Evolutionary conservation across 1,140 invertebrate species (phyloP).

Genomic region (Scaptomyza hsui): DNA sequence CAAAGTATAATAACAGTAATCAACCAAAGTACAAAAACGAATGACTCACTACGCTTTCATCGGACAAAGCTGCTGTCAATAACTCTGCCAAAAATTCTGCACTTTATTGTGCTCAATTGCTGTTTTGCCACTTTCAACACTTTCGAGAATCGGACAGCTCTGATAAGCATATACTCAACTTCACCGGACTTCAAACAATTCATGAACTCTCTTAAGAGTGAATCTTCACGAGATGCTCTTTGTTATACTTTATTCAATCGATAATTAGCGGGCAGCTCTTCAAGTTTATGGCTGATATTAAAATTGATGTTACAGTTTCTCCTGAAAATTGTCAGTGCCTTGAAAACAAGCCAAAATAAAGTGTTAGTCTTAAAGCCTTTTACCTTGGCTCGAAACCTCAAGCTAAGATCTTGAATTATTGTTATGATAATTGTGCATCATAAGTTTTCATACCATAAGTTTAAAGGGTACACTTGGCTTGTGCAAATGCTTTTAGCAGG

Average conservation of each 20-base stretch:
- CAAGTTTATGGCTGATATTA: constrained; percentile 76
- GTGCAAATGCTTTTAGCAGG: too few species aligned
- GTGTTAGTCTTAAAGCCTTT: too few species aligned
- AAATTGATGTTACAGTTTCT: constrained; percentile 80
- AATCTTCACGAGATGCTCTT: neutral
- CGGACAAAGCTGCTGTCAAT: constrained; percentile 66
- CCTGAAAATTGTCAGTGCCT: constrained; percentile 46
- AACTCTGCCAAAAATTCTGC: constrained; percentile 64
- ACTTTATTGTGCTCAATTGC: constrained; percentile 53
- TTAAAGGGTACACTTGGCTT: too few species aligned
- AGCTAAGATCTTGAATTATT: constrained; percentile 73
- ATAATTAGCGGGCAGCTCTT: constrained; percentile 61
- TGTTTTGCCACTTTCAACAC: constrained; percentile 38
- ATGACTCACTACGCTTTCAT: constrained; percentile 58
- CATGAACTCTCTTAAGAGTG: constrained; percentile 1
- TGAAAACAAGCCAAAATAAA: constrained; percentile 47
- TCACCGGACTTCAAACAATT: constrained; percentile 13
- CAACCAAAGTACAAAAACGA: constrained; percentile 29
- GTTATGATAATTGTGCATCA: constrained; percentile 73
- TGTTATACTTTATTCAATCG: constrained; percentile 72
- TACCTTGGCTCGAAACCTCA: constrained; percentile 40
- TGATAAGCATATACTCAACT: constrained; percentile 38
- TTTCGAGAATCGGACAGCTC: constrained; percentile 26
- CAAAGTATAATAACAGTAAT: too few species aligned
- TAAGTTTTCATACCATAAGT: too few species aligned